Evolutionary conservation across 2,888 invertebrate genomes (phyloP).

Genomic region (Cheilosia vernalis): DNA sequence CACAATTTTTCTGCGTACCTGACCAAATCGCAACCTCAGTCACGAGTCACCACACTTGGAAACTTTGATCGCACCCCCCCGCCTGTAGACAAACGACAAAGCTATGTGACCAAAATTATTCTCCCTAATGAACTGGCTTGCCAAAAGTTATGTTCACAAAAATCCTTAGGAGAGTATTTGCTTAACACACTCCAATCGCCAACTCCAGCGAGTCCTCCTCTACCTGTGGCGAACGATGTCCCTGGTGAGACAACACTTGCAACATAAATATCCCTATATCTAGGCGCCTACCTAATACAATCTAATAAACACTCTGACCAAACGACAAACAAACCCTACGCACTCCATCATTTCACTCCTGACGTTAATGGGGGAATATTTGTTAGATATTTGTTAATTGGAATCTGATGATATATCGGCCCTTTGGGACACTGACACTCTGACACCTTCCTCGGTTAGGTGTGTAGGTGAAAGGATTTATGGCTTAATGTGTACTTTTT

Average conservation of each 20-base stretch:
- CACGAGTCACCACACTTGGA: conserved; percentile 1
- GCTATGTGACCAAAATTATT: conserved; percentile 57
- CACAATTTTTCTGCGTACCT: conserved; percentile 33
- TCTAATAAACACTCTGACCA: conserved; percentile 28
- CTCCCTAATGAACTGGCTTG: conserved; percentile 62
- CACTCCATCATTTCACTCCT: conserved; percentile 73
- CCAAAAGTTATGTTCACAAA: conserved; percentile 54
- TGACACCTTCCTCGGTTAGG: neutral
- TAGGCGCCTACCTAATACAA: conserved; percentile 2
- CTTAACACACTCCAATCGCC: conserved; percentile 11
- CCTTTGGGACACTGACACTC: conserved; percentile 53
- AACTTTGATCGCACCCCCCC: conserved; percentile 12
- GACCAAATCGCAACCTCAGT: neutral
- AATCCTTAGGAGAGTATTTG: conserved; percentile 62
- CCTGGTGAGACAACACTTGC: conserved; percentile 50
- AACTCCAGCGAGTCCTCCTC: neutral
- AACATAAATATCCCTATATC: conserved; percentile 49
- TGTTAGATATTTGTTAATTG: conserved; percentile 75
- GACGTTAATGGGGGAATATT: conserved; percentile 75
- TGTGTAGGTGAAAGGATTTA: conserved; percentile 65
- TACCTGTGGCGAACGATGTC: conserved; percentile 43
- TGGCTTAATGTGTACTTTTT: conserved; percentile 64
- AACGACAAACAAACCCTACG: conserved; percentile 33
- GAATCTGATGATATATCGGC: conserved; percentile 74
- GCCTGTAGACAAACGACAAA: neutral